Evolutionary conservation across 2,888 invertebrate genomes (phyloP).

Genomic region (Tridacna crocea): DNA sequence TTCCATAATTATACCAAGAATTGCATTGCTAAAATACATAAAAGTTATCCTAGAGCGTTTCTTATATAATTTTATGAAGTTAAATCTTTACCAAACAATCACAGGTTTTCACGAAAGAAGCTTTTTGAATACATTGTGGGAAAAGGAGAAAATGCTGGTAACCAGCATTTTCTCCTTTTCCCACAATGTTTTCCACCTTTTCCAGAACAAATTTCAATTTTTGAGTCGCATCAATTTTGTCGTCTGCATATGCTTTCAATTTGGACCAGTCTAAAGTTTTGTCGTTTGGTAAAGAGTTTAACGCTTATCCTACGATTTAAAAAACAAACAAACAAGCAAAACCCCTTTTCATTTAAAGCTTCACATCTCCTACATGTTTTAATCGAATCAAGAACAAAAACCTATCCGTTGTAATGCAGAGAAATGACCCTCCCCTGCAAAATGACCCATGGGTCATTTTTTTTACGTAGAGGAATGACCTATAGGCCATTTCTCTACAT

Average conservation of each 20-base stretch:
- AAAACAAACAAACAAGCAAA: too few species aligned
- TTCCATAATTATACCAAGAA: too few species aligned
- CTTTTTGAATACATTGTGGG: not conserved
- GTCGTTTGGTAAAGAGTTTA: not conserved
- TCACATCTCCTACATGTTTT: not conserved
- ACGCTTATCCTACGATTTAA: not conserved
- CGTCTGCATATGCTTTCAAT: not conserved
- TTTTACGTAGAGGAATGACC: too few species aligned
- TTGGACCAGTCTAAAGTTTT: not conserved
- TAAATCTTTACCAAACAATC: too few species aligned
- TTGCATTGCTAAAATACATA: too few species aligned
- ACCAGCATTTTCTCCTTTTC: not conserved
- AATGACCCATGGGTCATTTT: too few species aligned
- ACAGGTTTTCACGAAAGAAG: not conserved
- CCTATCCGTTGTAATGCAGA: too few species aligned
- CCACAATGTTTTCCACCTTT: not conserved
- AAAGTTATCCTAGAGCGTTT: too few species aligned
- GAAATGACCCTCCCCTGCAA: too few species aligned
- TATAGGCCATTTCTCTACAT: too few species aligned
- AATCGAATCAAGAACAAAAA: too few species aligned
- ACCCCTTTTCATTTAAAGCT: not conserved
- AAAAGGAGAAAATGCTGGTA: conserved; percentile 1
- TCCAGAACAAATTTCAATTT: not conserved
- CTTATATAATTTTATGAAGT: too few species aligned
- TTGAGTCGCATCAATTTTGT: not conserved